phyloP scores from a whole-genome alignment of 2,888 invertebrate genomes.

The Acanthosoma haemorrhoidale region DNA sequence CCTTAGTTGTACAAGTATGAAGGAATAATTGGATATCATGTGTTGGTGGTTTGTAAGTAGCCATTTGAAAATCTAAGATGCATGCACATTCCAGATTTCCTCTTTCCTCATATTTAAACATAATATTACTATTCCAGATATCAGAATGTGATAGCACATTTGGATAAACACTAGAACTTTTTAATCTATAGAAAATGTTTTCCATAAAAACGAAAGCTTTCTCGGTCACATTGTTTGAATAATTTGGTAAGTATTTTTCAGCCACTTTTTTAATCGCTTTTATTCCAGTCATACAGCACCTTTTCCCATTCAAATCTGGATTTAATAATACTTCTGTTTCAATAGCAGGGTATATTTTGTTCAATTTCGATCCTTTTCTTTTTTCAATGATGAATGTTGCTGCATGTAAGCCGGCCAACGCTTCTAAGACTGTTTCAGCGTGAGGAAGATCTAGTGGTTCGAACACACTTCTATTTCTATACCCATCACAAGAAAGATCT shows the following conservation, averaged over 20 bases:
- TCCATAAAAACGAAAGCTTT: not conserved
- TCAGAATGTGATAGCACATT: constrained; percentile 30
- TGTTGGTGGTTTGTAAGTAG: constrained; percentile 17
- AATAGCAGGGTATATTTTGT: constrained; percentile 8
- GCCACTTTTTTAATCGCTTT: not conserved
- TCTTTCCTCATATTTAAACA: constrained; percentile 20
- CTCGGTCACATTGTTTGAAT: not conserved
- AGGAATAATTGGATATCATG: constrained; percentile 21
- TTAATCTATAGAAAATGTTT: not conserved
- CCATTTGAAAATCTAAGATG: constrained; percentile 30
- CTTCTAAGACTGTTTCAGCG: not conserved
- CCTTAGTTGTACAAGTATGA: not conserved
- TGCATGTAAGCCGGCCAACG: constrained; percentile 26
- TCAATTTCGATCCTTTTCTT: not conserved
- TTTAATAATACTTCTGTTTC: constrained; percentile 25
- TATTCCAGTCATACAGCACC: not conserved
- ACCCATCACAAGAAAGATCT: constrained; percentile 26
- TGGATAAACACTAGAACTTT: not conserved
- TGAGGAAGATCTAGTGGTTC: constrained; percentile 21
- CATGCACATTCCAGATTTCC: constrained; percentile 15
- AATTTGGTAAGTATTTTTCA: not conserved
- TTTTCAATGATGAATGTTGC: constrained; percentile 24
- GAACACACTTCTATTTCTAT: not conserved
- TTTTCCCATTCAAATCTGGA: not conserved
- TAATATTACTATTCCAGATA: constrained; percentile 31